These are phyloP conservation scores for Grallaria varia DNA, from an alignment of 2,113 vertebrate species.

Conservation along the genomic window DNA sequence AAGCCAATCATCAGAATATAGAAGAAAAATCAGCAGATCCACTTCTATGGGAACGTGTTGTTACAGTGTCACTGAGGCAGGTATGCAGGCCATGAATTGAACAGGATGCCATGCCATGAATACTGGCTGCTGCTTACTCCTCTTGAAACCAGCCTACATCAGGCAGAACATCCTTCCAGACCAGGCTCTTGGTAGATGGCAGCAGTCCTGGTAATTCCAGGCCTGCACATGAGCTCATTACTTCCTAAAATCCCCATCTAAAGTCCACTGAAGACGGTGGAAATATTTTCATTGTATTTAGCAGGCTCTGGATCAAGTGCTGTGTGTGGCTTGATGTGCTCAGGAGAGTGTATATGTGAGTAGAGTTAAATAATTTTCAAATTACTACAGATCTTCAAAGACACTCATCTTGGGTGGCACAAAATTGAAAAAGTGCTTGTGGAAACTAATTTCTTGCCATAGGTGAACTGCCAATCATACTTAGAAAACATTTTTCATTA, in stretches of 20 bases:
- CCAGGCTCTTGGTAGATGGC: background rate
- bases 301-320: background rate
- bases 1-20: background rate
- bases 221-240: background rate
- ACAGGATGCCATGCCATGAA: background rate
- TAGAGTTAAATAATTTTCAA: background rate
- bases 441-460: slow-evolving; percentile 27
- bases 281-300: background rate
- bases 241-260: background rate
- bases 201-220: background rate
- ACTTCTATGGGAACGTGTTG: background rate
- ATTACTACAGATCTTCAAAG: slow-evolving; percentile 9
- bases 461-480: slow-evolving; percentile 39
- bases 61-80: background rate
- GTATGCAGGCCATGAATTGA: background rate
- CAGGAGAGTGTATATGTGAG: background rate
- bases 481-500: slow-evolving; percentile 4
- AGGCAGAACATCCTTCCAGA: background rate
- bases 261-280: background rate
- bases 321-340: background rate
- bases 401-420: slow-evolving; percentile 14
- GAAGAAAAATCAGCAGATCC: background rate
- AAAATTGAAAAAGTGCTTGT: background rate
- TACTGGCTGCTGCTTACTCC: background rate
- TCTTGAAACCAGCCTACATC: background rate